Conservation (phyloP, 2,113 vertebrate species). For the Morone chrysops region DNA sequence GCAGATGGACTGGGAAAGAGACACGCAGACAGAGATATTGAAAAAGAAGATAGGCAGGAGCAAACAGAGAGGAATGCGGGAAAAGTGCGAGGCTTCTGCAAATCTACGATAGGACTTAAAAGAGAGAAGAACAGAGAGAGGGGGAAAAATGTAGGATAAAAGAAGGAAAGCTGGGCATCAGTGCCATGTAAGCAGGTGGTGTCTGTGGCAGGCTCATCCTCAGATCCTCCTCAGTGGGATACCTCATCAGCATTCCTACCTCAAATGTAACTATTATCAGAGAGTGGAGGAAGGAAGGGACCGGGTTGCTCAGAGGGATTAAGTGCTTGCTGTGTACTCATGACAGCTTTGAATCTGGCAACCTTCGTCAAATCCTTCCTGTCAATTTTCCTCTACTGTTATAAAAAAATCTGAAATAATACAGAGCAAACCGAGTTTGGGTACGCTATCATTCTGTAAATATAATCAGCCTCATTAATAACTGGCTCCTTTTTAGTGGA, state of each 20-base stretch:
- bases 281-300: conserved; percentile 45
- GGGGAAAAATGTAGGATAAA: conserved; percentile 61
- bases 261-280: conserved; percentile 66
- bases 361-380: neutral
- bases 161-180: conserved; percentile 55
- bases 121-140: conserved; percentile 59
- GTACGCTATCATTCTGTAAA: neutral
- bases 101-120: conserved; percentile 73
- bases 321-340: conserved; percentile 28
- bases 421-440: neutral
- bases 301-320: conserved; percentile 42
- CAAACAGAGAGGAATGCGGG: conserved; percentile 38
- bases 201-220: conserved; percentile 59
- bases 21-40: conserved; percentile 36
- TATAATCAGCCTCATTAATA: neutral
- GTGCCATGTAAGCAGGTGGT: conserved; percentile 62
- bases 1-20: conserved; percentile 58
- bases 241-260: conserved; percentile 75
- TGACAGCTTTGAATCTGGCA: conserved; percentile 23
- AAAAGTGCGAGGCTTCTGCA: conserved; percentile 46
- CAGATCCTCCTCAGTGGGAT: conserved; percentile 73
- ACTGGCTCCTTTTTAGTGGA: neutral
- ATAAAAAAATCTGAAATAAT: conserved; percentile 1
- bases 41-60: conserved; percentile 10
- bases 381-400: neutral